Base-by-base conservation (phyloP, 2,797 vertebrate species). In the Sardinella longiceps region DNA sequence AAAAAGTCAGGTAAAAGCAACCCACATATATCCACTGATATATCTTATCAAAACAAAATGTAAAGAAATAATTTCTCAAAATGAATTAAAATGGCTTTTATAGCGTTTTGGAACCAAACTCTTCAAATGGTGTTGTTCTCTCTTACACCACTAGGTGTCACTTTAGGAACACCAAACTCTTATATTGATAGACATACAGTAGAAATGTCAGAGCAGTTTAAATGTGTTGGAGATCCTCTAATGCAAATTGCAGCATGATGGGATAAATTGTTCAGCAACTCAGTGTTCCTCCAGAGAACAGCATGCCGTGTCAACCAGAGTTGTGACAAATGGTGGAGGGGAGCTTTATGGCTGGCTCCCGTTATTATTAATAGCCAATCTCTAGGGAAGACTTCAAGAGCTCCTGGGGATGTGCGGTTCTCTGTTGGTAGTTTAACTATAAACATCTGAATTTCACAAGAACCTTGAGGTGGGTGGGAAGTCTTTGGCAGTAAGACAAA, bases 321-420 rank as follows among this genome's bases (percentile, higher is more conserved):
- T 70, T 25, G 12, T 37, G 37, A 70, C 30, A 30, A 70, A 30
- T 30, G 66, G 18, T 30, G 66, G 30, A 74, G 66, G 33, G 18
- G 30, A 37, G 66, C 66, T 4, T 37, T 37, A 33, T 37, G 66
- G 30, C 1, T 14, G 30, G 14, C 30, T 9, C 10, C 12, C 39
- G 66, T 39, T 74, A 74, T 39, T 74, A 74, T 74, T 74, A 74
- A 39, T 37, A 39, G 66, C 33, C 30, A 77, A 77, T 77, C 70
- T 77, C 70, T 20, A 7, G 20, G 70, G 70, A 33, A 77, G 70
- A 77, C 43, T 77, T 77, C 70, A 77, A 43, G 70, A 23, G 33
- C 70, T 77, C 70, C 33, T 23, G 37, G n/a, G 70, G 28, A 11
- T 28, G 63, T 30, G 60, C 25, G 25, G 11, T 11, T 70, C 37